Conservation (phyloP, 2,888 invertebrate species). For the Polylopha cassiicola region DNA sequence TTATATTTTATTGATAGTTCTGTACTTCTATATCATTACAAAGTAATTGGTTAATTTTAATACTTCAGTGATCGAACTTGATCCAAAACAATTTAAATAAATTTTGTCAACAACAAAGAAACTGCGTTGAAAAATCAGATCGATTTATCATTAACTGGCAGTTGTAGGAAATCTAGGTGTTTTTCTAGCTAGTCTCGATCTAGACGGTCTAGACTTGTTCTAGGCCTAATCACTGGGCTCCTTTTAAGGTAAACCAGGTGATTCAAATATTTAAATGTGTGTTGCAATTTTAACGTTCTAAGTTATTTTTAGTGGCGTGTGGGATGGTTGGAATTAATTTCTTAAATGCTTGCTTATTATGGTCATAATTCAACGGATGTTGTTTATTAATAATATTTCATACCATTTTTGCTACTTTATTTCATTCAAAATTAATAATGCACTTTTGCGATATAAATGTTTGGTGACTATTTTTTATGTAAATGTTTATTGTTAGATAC, state of each 20-base stretch:
- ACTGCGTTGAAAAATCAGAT: no score
- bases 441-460: no score
- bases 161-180: slow-evolving; percentile 15
- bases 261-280: slow-evolving; percentile 22
- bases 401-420: slow-evolving; percentile 8
- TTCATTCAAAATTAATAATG: no score
- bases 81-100: no score
- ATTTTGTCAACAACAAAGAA: no score
- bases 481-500: no score
- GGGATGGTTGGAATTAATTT: background rate
- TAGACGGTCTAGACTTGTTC: slow-evolving; percentile 19
- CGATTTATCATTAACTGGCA: no score
- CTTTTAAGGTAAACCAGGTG: slow-evolving; percentile 27
- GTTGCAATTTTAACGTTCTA: slow-evolving; percentile 7
- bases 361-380: background rate
- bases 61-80: background rate
- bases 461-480: no score
- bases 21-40: no score
- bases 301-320: slow-evolving; percentile 17
- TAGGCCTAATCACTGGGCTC: slow-evolving; percentile 19
- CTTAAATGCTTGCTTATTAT: background rate
- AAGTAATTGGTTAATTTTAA: no score
- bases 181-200: slow-evolving; percentile 12
- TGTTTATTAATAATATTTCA: background rate
- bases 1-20: no score